These are phyloP conservation scores for Lycia hirtaria DNA, from an alignment of 2,888 invertebrate species.

Conservation along the genomic window DNA sequence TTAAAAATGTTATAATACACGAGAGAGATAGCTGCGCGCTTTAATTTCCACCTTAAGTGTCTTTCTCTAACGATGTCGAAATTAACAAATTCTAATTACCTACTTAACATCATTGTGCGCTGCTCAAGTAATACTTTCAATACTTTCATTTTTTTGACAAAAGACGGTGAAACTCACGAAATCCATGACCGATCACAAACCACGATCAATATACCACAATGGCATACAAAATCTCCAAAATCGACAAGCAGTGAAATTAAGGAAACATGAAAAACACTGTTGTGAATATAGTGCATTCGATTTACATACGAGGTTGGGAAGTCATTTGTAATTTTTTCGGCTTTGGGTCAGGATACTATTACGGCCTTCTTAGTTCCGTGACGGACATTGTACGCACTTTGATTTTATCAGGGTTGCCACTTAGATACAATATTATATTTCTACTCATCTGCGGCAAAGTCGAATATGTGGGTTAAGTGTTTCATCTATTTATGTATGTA, in stretches of 20 bases:
- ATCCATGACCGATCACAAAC: not conserved
- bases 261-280: conserved; percentile 17
- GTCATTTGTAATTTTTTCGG: conserved; percentile 21
- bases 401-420: too few species aligned
- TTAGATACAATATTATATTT: too few species aligned
- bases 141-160: conserved; percentile 19
- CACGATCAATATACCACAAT: conserved; percentile 9
- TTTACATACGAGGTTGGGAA: conserved; percentile 14
- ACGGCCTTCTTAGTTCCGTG: conserved; percentile 10
- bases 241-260: conserved; percentile 17
- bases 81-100: too few species aligned
- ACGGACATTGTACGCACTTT: conserved; percentile 8
- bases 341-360: conserved; percentile 7
- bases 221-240: conserved; percentile 11
- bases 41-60: too few species aligned
- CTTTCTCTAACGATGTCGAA: too few species aligned
- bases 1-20: too few species aligned
- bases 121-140: not conserved
- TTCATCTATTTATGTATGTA: too few species aligned
- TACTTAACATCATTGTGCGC: too few species aligned
- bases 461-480: too few species aligned
- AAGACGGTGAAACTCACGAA: conserved; percentile 16
- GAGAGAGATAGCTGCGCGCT: too few species aligned
- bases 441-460: too few species aligned
- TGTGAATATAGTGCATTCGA: conserved; percentile 25